A percentile compares a stretch with the other conserved stretches of the same genome.
Conservation (phyloP, 2,113 vertebrate species). For the Chionomys nivalis region DNA sequence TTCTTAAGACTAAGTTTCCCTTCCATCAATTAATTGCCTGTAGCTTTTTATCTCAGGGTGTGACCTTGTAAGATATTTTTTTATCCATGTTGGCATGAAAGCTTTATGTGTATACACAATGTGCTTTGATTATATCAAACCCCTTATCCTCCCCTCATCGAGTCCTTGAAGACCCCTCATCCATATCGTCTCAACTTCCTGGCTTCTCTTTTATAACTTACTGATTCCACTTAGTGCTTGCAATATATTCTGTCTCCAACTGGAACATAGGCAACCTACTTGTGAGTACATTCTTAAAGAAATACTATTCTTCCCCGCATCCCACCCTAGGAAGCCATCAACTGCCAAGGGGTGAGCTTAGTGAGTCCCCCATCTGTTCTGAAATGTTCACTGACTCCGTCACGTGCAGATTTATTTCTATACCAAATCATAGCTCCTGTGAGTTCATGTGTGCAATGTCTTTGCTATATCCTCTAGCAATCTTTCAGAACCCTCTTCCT, state of each 20-base stretch:
- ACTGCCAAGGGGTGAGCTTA: too few species aligned
- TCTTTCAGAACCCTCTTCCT: background rate
- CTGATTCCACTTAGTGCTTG: background rate
- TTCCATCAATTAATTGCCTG: background rate
- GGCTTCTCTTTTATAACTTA: background rate
- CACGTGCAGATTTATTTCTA: background rate
- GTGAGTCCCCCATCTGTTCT: background rate
- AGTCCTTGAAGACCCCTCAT: background rate
- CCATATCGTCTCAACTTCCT: background rate
- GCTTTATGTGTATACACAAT: background rate
- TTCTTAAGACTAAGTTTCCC: background rate
- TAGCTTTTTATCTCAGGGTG: too few species aligned
- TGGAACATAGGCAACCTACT: background rate
- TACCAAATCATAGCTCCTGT: background rate
- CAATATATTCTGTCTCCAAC: background rate
- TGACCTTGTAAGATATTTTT: too few species aligned
- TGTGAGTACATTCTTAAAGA: too few species aligned
- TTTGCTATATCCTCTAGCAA: background rate
- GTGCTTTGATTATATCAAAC: background rate
- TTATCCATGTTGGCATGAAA: background rate
- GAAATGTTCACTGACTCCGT: background rate
- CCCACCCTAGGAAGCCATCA: background rate
- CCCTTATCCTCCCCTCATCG: background rate
- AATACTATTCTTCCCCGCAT: accelerated
- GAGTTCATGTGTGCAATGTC: background rate